Conservation (phyloP, 2,113 vertebrate genomes). For the Manacus vitellinus region DNA sequence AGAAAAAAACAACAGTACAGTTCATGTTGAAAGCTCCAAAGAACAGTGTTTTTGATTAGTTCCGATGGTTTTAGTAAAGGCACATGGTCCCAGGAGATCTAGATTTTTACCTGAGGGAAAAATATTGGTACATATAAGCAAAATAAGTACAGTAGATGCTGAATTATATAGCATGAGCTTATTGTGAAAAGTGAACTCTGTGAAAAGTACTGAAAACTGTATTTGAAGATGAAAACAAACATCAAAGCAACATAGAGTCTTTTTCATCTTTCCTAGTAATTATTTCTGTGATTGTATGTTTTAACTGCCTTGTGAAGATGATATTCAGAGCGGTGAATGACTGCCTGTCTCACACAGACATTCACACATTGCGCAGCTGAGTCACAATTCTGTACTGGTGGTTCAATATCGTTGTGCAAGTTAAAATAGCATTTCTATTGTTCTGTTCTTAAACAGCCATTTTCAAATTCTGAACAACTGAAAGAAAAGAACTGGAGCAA, state of each 20-base stretch:
- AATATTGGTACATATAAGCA: neutral
- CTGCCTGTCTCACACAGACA: neutral
- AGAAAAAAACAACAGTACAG: neutral
- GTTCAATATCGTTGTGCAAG: neutral
- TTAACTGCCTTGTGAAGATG: neutral
- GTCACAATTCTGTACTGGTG: neutral
- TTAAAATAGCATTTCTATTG: neutral
- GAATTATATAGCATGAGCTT: neutral
- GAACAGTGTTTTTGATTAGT: neutral
- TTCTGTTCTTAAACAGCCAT: neutral
- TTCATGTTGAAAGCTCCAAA: neutral
- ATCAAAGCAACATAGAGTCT: neutral
- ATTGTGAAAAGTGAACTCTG: neutral
- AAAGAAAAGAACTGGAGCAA: neutral
- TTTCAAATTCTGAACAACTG: neutral
- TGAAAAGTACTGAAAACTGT: neutral
- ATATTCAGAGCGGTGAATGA: neutral
- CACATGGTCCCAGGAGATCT: neutral
- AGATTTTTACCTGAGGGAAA: neutral
- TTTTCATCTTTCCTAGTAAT: neutral
- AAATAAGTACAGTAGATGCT: neutral
- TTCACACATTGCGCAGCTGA: neutral
- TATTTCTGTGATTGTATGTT: neutral
- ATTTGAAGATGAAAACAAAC: neutral
- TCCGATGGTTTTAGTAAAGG: neutral